These are phyloP conservation scores for Halictus ligatus DNA, from an alignment of 2,888 invertebrate genomes.

Conservation along the genomic window DNA sequence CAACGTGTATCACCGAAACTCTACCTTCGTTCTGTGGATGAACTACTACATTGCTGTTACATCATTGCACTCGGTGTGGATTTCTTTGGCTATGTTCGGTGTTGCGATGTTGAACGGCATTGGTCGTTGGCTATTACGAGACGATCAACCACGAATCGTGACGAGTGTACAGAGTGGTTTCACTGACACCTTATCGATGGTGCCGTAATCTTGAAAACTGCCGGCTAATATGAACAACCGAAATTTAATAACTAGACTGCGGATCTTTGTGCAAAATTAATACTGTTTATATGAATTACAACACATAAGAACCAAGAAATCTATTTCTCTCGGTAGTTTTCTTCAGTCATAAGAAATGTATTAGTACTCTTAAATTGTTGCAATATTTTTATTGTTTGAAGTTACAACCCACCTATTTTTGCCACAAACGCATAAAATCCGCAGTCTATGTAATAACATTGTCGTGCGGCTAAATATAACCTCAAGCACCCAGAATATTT, in stretches of 20 bases:
- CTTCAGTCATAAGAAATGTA: too few species aligned
- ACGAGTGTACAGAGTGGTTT: conserved; percentile 15
- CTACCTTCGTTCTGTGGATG: conserved; percentile 37
- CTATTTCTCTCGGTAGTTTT: too few species aligned
- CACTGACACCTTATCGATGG: neutral
- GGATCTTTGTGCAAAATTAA: neutral
- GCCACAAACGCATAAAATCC: neutral
- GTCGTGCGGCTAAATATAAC: neutral
- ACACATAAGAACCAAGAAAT: too few species aligned
- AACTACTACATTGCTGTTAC: conserved; percentile 56
- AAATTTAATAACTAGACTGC: neutral
- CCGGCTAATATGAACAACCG: neutral
- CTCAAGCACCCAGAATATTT: neutral
- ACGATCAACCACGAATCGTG: conserved; percentile 36
- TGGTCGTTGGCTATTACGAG: conserved; percentile 52
- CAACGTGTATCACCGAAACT: conserved; percentile 31
- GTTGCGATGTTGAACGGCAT: conserved; percentile 66
- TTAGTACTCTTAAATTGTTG: too few species aligned
- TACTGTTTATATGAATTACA: too few species aligned
- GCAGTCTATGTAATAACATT: neutral
- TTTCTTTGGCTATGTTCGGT: conserved; percentile 73
- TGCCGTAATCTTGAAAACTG: neutral
- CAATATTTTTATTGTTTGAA: too few species aligned
- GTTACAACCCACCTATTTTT: neutral
- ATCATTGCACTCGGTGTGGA: conserved; percentile 74